Conservation (phyloP, 2,113 vertebrate genomes). For the Callaeas wilsoni region DNA sequence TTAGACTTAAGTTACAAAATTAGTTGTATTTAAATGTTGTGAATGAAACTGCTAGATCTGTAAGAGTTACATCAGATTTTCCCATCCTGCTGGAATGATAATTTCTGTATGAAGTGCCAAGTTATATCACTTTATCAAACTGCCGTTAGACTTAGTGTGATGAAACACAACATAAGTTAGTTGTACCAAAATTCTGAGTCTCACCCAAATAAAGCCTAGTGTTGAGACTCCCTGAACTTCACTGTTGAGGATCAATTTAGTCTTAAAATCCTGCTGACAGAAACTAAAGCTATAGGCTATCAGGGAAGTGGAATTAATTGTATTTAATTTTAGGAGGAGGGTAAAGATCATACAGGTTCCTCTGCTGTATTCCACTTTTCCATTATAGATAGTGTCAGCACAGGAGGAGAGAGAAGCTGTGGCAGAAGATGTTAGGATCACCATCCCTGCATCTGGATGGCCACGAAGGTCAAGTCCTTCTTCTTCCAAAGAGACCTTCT, state of each 20-base stretch:
- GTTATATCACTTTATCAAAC: not conserved
- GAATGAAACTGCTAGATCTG: not conserved
- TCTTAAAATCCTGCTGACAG: not conserved
- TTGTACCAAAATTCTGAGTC: not conserved
- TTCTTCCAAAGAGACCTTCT: not conserved
- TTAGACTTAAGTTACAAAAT: not conserved
- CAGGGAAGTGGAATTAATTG: not conserved
- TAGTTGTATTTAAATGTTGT: not conserved
- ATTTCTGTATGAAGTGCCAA: not conserved
- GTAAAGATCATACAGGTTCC: not conserved
- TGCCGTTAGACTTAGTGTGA: not conserved
- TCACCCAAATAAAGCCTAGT: not conserved
- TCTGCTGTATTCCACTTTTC: not conserved
- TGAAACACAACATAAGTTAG: not conserved
- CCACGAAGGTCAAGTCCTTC: not conserved
- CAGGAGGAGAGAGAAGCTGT: not conserved
- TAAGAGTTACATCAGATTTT: not conserved
- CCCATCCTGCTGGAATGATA: not conserved
- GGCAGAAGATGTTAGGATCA: not conserved
- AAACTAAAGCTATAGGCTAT: not conserved
- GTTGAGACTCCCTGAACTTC: not conserved
- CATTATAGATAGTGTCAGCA: not conserved
- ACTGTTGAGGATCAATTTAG: not conserved
- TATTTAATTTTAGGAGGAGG: not conserved
- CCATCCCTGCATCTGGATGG: not conserved